Evolutionary conservation across 2,113 vertebrate genomes (phyloP).

Genomic region (Tragelaphus buxtoni): DNA sequence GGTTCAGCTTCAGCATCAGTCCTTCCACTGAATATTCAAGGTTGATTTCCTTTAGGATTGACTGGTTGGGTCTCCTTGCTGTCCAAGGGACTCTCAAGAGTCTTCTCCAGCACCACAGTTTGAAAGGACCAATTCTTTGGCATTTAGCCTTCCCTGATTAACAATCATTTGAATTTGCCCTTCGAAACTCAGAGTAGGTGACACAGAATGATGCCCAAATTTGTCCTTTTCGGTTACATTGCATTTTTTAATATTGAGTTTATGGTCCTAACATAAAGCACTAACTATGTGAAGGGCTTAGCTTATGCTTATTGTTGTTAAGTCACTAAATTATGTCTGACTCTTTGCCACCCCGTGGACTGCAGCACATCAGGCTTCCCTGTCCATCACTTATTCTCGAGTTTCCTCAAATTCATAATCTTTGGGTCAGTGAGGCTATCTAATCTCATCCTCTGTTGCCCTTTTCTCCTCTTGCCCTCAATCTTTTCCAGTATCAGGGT

Average conservation of each 20-base stretch:
- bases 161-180: neutral
- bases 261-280: slow-evolving; percentile 11
- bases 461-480: neutral
- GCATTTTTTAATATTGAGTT: neutral
- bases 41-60: neutral
- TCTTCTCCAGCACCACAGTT: neutral
- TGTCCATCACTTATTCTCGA: neutral
- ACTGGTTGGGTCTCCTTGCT: neutral
- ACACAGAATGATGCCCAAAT: neutral
- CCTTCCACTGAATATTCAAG: neutral
- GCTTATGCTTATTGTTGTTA: neutral
- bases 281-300: neutral
- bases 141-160: neutral
- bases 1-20: neutral
- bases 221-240: neutral
- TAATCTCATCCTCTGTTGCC: neutral
- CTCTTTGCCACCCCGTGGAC: neutral
- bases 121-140: neutral
- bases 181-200: neutral
- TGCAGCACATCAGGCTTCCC: neutral
- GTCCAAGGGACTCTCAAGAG: neutral
- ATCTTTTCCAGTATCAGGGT: neutral
- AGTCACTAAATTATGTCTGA: neutral
- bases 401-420: neutral
- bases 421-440: neutral